phyloP scores from a whole-genome alignment of 2,888 invertebrate species.

The Drosophila bunnanda region DNA sequence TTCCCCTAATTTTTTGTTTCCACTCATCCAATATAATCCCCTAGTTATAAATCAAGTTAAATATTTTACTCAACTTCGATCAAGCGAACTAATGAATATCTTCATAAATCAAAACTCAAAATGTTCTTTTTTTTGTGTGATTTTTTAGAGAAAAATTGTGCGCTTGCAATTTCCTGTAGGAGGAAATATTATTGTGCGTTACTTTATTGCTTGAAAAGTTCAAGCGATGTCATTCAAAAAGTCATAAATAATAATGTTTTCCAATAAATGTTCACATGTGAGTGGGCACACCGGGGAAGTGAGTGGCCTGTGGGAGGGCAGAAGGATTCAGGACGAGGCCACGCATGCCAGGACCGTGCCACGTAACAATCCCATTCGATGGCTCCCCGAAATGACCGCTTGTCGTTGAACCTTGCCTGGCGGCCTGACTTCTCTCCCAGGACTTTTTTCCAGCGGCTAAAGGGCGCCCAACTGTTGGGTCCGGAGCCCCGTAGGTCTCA shows the following conservation, averaged over 20 bases:
- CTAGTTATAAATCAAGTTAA: slow-evolving; percentile 12
- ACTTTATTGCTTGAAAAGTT: slow-evolving; percentile 81
- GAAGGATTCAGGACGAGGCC: slow-evolving; percentile 29
- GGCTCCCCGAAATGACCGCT: slow-evolving; percentile 60
- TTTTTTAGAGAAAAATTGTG: slow-evolving; percentile 54
- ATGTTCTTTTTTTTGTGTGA: slow-evolving; percentile 4
- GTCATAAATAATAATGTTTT: slow-evolving; percentile 84
- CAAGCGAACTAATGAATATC: slow-evolving; percentile 55
- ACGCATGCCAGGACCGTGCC: slow-evolving; percentile 15
- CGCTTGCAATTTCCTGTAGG: slow-evolving; percentile 59
- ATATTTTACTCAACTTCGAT: slow-evolving; percentile 20
- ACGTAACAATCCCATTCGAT: slow-evolving; percentile 38
- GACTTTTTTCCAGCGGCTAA: slow-evolving; percentile 31
- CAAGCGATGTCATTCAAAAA: slow-evolving; percentile 81
- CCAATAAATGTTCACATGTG: slow-evolving; percentile 83
- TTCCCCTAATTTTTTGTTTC: background rate
- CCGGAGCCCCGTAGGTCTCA: slow-evolving; percentile 46
- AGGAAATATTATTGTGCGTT: slow-evolving; percentile 67
- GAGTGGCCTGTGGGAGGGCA: slow-evolving; percentile 11
- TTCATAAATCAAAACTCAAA: slow-evolving; percentile 71
- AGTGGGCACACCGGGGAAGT: slow-evolving; percentile 63
- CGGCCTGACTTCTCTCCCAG: slow-evolving; percentile 28
- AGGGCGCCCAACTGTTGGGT: slow-evolving; percentile 55
- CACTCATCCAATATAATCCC: background rate
- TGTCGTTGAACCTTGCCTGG: slow-evolving; percentile 59